Evolutionary conservation across 2,113 vertebrate genomes (phyloP).

Genomic region (Meleagris gallopavo): DNA sequence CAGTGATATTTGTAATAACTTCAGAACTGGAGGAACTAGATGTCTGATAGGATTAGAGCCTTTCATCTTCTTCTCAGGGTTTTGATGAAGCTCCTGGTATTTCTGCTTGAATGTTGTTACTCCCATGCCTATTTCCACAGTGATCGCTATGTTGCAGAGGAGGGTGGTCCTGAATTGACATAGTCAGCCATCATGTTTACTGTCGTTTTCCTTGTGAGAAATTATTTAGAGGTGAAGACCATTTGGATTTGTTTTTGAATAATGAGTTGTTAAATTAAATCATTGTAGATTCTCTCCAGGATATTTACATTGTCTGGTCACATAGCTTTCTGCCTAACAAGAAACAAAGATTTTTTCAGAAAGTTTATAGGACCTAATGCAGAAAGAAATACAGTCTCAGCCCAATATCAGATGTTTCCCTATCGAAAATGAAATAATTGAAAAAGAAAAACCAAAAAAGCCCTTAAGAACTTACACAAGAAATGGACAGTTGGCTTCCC

Average conservation of each 20-base stretch:
- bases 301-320: background rate
- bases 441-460: background rate
- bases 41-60: background rate
- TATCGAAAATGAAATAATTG: background rate
- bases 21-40: background rate
- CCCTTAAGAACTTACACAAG: background rate
- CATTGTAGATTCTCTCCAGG: background rate
- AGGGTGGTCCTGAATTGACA: background rate
- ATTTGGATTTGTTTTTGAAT: background rate
- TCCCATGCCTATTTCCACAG: background rate
- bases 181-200: background rate
- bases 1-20: background rate
- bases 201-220: background rate
- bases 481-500: background rate
- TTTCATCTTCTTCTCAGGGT: rapidly evolving
- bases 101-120: background rate
- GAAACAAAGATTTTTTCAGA: background rate
- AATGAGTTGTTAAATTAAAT: background rate
- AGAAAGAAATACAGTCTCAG: background rate
- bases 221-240: background rate
- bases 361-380: background rate
- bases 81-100: background rate
- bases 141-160: background rate
- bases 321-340: background rate
- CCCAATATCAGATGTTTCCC: background rate